phyloP scores from a whole-genome alignment of 1,140 invertebrate species.

The Musca domestica region DNA sequence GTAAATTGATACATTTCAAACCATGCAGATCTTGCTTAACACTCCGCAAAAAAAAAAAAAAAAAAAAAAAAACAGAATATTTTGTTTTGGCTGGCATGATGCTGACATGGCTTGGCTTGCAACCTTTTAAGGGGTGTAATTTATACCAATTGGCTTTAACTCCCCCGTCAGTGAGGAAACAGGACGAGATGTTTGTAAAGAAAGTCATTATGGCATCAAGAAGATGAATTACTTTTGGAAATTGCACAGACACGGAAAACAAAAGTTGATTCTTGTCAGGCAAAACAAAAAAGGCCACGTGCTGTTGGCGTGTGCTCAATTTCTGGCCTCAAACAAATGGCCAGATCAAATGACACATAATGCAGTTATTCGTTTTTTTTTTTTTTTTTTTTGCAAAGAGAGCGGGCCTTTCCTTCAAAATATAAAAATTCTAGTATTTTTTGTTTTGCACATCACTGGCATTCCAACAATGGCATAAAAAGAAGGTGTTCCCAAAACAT shows the following conservation, averaged over 20 bases:
- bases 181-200: no score
- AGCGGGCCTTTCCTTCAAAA: no score
- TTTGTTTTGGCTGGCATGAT: no score
- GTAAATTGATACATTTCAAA: constrained; percentile 11
- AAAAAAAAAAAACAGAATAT: no score
- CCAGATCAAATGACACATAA: constrained; percentile 14
- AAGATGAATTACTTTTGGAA: constrained; percentile 11
- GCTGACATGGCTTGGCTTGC: no score
- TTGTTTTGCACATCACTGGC: neutral
- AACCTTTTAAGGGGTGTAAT: neutral
- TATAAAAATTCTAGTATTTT: neutral
- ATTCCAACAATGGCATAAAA: no score
- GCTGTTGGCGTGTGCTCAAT: constrained; percentile 1
- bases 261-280: no score
- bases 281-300: neutral
- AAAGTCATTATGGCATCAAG: neutral
- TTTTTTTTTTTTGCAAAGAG: neutral
- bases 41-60: no score
- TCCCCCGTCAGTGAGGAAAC: constrained; percentile 4
- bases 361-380: no score
- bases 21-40: no score
- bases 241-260: no score
- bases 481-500: constrained; percentile 1
- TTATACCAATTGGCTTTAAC: constrained; percentile 9
- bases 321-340: neutral